A percentile compares a stretch with the other conserved stretches of the same genome.
These are phyloP conservation scores for Gobiocypris rarus DNA, from an alignment of 2,113 vertebrate species.

Conservation along the genomic window DNA sequence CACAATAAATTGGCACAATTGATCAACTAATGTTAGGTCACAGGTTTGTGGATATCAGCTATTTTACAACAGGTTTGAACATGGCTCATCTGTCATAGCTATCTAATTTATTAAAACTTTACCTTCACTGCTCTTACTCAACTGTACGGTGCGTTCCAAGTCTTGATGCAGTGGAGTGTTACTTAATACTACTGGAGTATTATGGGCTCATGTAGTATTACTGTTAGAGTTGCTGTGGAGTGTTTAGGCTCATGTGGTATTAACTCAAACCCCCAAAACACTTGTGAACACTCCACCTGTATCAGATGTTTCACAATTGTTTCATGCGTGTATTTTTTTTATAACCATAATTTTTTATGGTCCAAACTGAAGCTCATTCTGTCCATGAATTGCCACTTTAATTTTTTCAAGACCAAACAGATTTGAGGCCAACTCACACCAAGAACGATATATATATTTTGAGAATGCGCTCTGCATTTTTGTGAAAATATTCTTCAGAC, in stretches of 20 bases:
- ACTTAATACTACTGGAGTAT: conserved; percentile 26
- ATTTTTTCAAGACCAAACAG: too few species aligned
- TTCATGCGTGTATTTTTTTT: neutral
- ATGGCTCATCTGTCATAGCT: neutral
- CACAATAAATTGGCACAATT: neutral
- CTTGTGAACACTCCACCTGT: neutral
- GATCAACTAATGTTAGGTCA: neutral
- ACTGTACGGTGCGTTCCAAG: neutral
- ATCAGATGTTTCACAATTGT: neutral
- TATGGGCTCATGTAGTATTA: conserved; percentile 39
- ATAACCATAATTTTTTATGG: neutral
- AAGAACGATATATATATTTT: neutral
- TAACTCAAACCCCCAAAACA: conserved; percentile 27
- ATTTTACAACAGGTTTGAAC: neutral
- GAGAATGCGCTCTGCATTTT: neutral
- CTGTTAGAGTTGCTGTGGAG: conserved; percentile 12
- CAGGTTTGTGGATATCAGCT: neutral
- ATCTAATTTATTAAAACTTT: neutral
- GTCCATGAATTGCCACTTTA: neutral
- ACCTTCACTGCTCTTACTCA: neutral
- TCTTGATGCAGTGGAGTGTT: neutral
- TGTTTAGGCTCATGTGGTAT: conserved; percentile 32
- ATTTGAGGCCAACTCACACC: too few species aligned
- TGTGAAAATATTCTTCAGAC: neutral
- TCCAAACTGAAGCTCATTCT: neutral